Base-by-base conservation (phyloP, 2,113 vertebrate species). In the Ophiodon elongatus region DNA sequence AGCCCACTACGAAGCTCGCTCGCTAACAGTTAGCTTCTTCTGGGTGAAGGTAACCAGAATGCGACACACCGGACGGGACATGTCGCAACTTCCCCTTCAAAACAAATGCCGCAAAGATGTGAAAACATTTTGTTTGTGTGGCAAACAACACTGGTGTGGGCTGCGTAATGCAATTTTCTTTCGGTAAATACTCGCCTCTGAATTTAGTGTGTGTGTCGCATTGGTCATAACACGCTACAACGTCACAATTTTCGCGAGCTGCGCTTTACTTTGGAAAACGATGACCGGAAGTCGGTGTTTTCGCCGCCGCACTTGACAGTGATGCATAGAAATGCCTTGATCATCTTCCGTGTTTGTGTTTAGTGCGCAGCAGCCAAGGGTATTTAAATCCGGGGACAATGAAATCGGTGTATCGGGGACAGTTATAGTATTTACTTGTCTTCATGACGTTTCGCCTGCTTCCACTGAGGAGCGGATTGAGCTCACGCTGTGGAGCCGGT, bases 331-430 rank as follows among this genome's bases (percentile, higher is more conserved):
- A 89, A 86, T 47, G 11, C 47, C 83, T 79, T 68, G 65, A 56
- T 81, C 79, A 69, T 89, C 85, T 89, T 91, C 90, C 87, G 88
- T 91, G 87, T 94, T 93, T 92, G 89, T 90, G 77, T 90, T 84
- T 60, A 57, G 68, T 91, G 66, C 52, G 75, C 50, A 85, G 76
- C 67, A 64, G 57, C 69, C 79, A 86, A 59, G 29, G 80, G 73
- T 86, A 71, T 89, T 91, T 85, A 85, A 86, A 87, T 29, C 35
- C 14, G 15, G 35, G 23, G 76, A 60, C 67, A 62, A 33, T 86
- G 6, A 57, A 39, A 25, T 21, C 1, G 17, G 37, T 27, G 14
- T 9, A 54, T 19, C 27, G 4, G 50, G 15, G n/a, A 54, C 9
- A 56, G 19, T 47, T 37, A 8, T 13, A 65, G n/a, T n/a, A 8